These are phyloP conservation scores for Gonocerus acuteangulatus DNA, from an alignment of 2,888 invertebrate species.

Conservation along the genomic window DNA sequence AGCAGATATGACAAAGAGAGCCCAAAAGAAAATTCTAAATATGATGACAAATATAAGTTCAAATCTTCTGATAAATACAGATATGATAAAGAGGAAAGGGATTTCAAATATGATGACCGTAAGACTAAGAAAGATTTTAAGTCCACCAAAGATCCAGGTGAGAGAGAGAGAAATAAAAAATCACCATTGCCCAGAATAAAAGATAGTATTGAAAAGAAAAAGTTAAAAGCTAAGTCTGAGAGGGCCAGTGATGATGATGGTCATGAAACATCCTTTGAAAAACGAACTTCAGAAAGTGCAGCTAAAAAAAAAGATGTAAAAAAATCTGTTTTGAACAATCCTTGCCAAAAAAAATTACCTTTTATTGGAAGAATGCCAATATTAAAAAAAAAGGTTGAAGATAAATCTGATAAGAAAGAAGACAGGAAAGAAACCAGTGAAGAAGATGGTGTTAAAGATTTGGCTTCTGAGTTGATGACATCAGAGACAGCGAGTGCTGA, in stretches of 20 bases:
- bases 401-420: constrained; percentile 41
- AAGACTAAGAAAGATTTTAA: constrained; percentile 6
- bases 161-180: constrained; percentile 21
- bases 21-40: constrained; percentile 11
- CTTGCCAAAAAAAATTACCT: constrained; percentile 61
- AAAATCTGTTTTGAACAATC: constrained; percentile 35
- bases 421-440: constrained; percentile 36
- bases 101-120: constrained; percentile 3
- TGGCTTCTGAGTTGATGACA: background rate
- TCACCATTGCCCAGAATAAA: constrained; percentile 16
- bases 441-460: constrained; percentile 17
- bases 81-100: constrained; percentile 16
- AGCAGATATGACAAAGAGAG: constrained; percentile 12
- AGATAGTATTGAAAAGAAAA: constrained; percentile 23
- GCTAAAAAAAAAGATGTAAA: constrained; percentile 34
- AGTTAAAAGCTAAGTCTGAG: constrained; percentile 7
- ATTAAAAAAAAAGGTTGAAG: constrained; percentile 44
- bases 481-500: background rate
- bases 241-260: constrained; percentile 38
- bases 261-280: constrained; percentile 43
- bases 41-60: background rate
- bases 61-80: constrained; percentile 9
- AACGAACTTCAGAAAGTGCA: constrained; percentile 40
- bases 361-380: constrained; percentile 81
- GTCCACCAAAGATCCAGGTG: background rate